phyloP scores from a whole-genome alignment of 2,113 vertebrate species.

The Nesogale talazaci region DNA sequence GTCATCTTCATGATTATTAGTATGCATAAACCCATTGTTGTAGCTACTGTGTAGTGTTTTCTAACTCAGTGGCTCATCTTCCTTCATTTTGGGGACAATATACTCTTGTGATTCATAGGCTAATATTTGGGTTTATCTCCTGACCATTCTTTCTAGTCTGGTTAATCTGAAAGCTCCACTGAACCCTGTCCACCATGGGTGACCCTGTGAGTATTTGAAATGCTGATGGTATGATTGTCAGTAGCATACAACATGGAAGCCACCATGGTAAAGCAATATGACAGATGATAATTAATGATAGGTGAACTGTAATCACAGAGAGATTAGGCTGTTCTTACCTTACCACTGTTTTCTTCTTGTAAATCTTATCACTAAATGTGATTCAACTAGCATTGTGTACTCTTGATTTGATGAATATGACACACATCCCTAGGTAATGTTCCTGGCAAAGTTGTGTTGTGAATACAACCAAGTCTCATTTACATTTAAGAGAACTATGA shows the following conservation, averaged over 20 bases:
- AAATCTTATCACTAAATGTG: not conserved
- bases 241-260: not conserved
- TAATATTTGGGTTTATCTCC: not conserved
- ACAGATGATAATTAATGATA: not conserved
- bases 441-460: not conserved
- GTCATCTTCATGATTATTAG: too few relatives aligned
- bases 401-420: not conserved
- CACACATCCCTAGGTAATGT: slow-evolving; percentile 5
- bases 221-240: not conserved
- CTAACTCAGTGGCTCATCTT: not conserved
- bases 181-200: not conserved
- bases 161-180: not conserved
- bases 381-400: not conserved
- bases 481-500: not conserved
- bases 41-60: not conserved
- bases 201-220: not conserved
- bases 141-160: not conserved
- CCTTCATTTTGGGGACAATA: not conserved
- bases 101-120: not conserved
- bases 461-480: not conserved
- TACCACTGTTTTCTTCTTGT: not conserved
- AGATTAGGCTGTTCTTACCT: not conserved
- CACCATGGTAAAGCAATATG: not conserved
- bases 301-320: not conserved
- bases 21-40: not conserved